Evolutionary conservation across 2,888 invertebrate genomes (phyloP), one percentile per base, ranked within the genome.

Genomic region (Tuberolachnus salignus): DNA sequence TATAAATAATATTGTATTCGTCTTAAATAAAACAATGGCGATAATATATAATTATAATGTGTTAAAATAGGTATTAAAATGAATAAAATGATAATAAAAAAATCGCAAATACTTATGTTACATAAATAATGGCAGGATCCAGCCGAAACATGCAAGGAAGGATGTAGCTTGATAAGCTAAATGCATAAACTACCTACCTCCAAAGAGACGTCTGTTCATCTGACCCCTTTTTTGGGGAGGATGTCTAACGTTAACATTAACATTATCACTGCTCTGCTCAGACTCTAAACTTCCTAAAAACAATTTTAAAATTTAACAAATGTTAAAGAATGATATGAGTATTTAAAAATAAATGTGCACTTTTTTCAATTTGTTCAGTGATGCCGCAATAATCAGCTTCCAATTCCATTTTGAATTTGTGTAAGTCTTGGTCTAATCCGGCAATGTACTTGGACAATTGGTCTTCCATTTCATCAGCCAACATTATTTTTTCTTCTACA

Each of bases 321-420:
- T n/a, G n/a, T 8, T 51, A 19, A n/a, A 19, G 10, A 34, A 23
- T 14, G 6, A 4, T 34, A 6, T 34, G n/a, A 19, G 10, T 6
- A n/a, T 26, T 2, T 6, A 59, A 34, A 26, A 9, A 57, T 14
- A 16, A 1, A 34, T 11, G 3, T 16, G 14, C 83, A 86, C 89
- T 88, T 86, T 96, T 95, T 87, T 98, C 98, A 82, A 98, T 86
- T 69, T 95, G 88, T 87, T 98, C 97, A 0, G 98, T 98, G 75
- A 98, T 97, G 3, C 98, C 98, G 83, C 97, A 94, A 88, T 98
- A 96, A 86, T 99, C 98, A 1, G 98, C 98, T 86, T 99, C 99
- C 81, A 99, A 86, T 87, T 99, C 99, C 89, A 97, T 94, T 87
- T 98, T 98, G 86, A 99, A 99, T 86, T 98, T 98, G 83, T 94